Percentiles rank a stretch among this genome's conserved stretches.
Conservation (phyloP, 2,797 vertebrate genomes). For the Pipistrellus pipistrellus region DNA sequence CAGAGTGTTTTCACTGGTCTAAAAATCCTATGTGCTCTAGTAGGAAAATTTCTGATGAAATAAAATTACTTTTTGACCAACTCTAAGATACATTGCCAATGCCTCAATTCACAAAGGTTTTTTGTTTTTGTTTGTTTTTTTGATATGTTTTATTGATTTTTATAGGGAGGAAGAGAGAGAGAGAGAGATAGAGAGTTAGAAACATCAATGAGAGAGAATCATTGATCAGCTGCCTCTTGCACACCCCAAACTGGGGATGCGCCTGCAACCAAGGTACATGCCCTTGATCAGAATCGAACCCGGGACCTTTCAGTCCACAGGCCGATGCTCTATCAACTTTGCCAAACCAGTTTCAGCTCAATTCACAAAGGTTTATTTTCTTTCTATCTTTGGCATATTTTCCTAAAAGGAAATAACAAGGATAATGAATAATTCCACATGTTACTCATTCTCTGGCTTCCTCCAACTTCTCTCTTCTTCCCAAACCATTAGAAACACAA, state of each 20-base stretch:
- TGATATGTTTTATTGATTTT: too few relatives aligned
- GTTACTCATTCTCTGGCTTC: conserved; percentile 7
- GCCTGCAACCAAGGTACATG: too few relatives aligned
- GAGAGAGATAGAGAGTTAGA: too few relatives aligned
- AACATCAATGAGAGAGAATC: too few relatives aligned
- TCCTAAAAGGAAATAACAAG: conserved; percentile 70
- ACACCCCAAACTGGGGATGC: too few relatives aligned
- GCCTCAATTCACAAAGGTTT: conserved; percentile 38
- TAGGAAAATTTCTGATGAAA: conserved; percentile 77
- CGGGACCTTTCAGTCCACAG: too few relatives aligned
- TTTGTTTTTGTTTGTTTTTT: too few relatives aligned
- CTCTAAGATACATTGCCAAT: conserved; percentile 82
- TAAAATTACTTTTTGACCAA: conserved; percentile 83
- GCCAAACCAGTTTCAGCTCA: neutral
- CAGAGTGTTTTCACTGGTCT: neutral
- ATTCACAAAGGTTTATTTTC: neutral
- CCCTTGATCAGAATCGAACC: too few relatives aligned
- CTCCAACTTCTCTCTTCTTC: conserved; percentile 8
- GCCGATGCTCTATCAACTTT: too few relatives aligned
- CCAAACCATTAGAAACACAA: conserved; percentile 52
- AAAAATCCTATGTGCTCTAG: neutral
- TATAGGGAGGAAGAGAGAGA: too few relatives aligned
- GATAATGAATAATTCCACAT: conserved; percentile 63
- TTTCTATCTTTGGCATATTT: conserved; percentile 64
- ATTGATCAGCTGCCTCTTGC: too few relatives aligned